Percentiles rank a stretch among this genome's conserved stretches.
These are phyloP conservation scores for Rhamnusium bicolor DNA, from an alignment of 2,888 invertebrate genomes.

Conservation along the genomic window DNA sequence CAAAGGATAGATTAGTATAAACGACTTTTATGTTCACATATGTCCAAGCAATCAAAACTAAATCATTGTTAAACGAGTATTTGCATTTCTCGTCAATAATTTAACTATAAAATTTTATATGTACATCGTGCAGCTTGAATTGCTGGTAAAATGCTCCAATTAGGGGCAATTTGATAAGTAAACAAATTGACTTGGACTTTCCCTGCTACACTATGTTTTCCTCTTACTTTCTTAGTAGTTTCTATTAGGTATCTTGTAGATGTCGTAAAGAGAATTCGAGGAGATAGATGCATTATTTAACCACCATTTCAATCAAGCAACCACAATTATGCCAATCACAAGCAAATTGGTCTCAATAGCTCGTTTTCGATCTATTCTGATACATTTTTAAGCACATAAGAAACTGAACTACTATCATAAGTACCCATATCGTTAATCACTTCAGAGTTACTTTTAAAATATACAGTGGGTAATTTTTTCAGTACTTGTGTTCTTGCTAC, in stretches of 20 bases:
- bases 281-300: slow-evolving; percentile 58
- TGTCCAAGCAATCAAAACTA: neutral
- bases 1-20: no score
- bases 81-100: slow-evolving; percentile 20
- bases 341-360: slow-evolving; percentile 60
- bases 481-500: no score
- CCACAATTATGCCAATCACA: slow-evolving; percentile 63
- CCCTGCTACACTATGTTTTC: slow-evolving; percentile 41
- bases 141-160: slow-evolving; percentile 52
- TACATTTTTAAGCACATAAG: neutral
- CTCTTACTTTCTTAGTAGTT: slow-evolving; percentile 40
- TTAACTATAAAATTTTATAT: slow-evolving; percentile 16
- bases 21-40: no score
- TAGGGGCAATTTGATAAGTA: slow-evolving; percentile 60
- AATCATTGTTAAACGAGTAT: neutral
- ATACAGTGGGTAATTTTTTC: no score
- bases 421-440: neutral
- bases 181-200: slow-evolving; percentile 54
- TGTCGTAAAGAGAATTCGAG: slow-evolving; percentile 49
- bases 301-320: slow-evolving; percentile 62
- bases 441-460: neutral
- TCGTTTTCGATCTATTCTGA: slow-evolving; percentile 22
- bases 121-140: slow-evolving; percentile 46
- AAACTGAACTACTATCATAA: neutral
- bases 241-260: slow-evolving; percentile 31